phyloP scores from a whole-genome alignment of 2,888 invertebrate species.

The Sicus ferrugineus region DNA sequence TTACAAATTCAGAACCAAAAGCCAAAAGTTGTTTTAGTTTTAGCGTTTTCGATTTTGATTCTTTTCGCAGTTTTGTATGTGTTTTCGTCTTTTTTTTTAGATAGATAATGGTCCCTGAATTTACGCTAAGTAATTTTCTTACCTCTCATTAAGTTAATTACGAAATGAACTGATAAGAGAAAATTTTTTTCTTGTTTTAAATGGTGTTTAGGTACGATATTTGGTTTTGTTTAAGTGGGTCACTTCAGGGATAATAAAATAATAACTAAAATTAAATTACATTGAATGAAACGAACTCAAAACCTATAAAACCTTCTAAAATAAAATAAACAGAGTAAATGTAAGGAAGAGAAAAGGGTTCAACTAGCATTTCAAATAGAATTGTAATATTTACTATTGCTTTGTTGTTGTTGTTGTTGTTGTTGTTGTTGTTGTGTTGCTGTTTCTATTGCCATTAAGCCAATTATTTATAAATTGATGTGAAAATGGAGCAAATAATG shows the following conservation, averaged over 20 bases:
- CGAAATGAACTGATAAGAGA: not conserved
- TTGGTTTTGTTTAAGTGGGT: slow-evolving; percentile 16
- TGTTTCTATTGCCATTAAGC: slow-evolving; percentile 43
- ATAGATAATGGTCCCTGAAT: slow-evolving; percentile 33
- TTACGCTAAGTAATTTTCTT: slow-evolving; percentile 18
- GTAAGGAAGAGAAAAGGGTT: not conserved
- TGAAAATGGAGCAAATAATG: slow-evolving; percentile 62
- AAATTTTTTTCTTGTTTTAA: not conserved
- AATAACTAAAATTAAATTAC: not conserved
- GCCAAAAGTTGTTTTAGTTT: not conserved
- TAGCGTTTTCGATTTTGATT: not conserved
- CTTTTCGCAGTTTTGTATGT: slow-evolving; percentile 5
- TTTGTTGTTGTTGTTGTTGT: slow-evolving; percentile 10
- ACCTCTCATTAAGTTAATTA: not conserved
- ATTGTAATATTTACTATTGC: slow-evolving; percentile 20
- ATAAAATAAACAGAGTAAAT: not conserved
- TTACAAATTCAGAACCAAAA: not conserved
- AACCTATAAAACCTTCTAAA: not conserved
- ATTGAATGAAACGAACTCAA: not conserved
- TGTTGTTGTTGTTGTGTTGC: slow-evolving; percentile 33
- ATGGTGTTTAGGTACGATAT: not conserved
- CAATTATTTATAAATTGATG: slow-evolving; percentile 40
- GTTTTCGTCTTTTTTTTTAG: not conserved
- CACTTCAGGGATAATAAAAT: not conserved
- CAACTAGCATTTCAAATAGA: not conserved